Evolutionary conservation across 2,888 invertebrate genomes (phyloP), one percentile per base, ranked within the genome.

Genomic region (Andrena haemorrhoa): DNA sequence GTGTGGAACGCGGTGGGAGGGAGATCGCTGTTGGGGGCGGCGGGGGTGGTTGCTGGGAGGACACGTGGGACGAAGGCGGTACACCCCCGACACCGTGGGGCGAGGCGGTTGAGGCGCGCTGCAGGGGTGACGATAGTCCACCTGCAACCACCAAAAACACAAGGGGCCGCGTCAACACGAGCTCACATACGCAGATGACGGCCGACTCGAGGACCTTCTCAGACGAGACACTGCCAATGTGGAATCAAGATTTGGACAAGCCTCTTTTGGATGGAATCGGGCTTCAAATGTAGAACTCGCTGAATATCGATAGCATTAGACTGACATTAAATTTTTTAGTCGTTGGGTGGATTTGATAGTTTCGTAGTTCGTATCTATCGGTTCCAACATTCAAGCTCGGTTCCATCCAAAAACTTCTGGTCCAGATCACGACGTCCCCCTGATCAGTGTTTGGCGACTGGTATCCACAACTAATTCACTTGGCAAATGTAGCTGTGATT

Each of bases 91-190:
- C 88, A 88, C 92, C 92, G 91, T 93, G 93, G 89, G 94, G 94
- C 88, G 94, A 94, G 89, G 94, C 93, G 91, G 93, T 93, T 87
- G 93, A 92, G 93, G 93, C 93, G 90, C 94, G 94, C 90, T 94
- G 94, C 93, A 94, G 93, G 93, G 94, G 94, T 90, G 94, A 93
- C 91, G 93, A 93, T 89, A 94, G 91, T 93, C 94, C 94, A 93
- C 94, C 93, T 94, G 93, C 93, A 93, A 93, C 92, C 92, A 93
- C 93, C 92, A 93, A 93, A 91, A 91, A 92, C 89, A 92, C 91
- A 92, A 89, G 90, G 90, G 90, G 84, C 88, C 90, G 90, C 89
- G 90, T 91, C 88, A 92, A 87, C 91, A 90, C 89, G 88, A 81
- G 85, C 81, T 81, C 82, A 83, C 77, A 84, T 84, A 73, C 80